These are phyloP conservation scores for Lampris incognitus DNA, from an alignment of 2,113 vertebrate genomes.

Conservation along the genomic window DNA sequence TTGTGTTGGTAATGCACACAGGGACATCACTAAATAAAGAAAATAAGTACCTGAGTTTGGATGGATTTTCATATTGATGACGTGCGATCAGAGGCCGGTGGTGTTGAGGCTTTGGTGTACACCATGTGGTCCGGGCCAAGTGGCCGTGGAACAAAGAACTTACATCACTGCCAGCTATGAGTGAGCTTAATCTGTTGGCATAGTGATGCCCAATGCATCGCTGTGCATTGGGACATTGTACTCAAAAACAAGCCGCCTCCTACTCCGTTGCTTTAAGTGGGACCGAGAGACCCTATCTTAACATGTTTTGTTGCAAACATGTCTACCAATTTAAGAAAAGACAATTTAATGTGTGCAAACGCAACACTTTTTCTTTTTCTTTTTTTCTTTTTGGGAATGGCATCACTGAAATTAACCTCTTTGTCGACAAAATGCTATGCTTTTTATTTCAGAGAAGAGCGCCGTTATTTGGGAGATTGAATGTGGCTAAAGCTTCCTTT, in stretches of 20 bases:
- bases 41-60: conserved; percentile 33
- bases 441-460: no score
- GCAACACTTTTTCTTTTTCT: no score
- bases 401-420: no score
- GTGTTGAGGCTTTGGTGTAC: conserved; percentile 49
- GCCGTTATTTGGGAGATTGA: no score
- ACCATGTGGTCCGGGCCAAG: conserved; percentile 6
- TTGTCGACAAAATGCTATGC: no score
- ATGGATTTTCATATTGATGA: conserved; percentile 19
- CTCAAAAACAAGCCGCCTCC: neutral
- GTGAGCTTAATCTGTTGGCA: conserved; percentile 39
- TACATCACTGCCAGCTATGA: conserved; percentile 37
- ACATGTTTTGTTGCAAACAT: no score
- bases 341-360: no score
- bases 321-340: no score
- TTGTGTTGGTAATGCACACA: no score
- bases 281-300: neutral
- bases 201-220: neutral
- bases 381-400: no score
- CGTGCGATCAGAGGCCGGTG: conserved; percentile 56
- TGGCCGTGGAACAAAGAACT: conserved; percentile 18
- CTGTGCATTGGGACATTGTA: neutral
- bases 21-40: no score
- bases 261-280: neutral
- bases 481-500: no score